phyloP scores from a whole-genome alignment of 2,797 vertebrate genomes.

The Natrix natrix region DNA sequence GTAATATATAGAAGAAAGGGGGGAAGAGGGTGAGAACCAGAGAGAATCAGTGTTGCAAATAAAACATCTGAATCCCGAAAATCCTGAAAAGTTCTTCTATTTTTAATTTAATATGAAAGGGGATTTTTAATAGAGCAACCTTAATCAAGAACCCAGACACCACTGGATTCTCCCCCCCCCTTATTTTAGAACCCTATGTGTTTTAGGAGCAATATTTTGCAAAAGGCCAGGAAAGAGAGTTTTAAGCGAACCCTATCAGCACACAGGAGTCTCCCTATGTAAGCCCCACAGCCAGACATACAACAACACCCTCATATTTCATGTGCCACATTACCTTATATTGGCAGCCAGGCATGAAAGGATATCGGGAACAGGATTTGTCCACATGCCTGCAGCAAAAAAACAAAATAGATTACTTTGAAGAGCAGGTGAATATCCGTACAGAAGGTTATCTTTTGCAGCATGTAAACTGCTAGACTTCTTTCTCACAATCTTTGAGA shows the following conservation, averaged over 20 bases:
- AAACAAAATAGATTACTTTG: background rate
- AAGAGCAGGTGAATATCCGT: background rate
- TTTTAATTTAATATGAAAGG: background rate
- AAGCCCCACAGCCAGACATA: background rate
- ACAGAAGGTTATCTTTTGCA: background rate
- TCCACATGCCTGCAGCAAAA: background rate
- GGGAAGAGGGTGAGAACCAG: background rate
- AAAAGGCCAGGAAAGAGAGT: background rate
- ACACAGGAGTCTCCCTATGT: background rate
- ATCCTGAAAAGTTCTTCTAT: background rate
- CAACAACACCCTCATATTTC: background rate
- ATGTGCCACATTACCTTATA: background rate
- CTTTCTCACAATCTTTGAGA: background rate
- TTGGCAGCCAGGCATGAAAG: background rate
- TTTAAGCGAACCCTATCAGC: background rate
- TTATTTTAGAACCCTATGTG: background rate
- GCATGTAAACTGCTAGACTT: background rate
- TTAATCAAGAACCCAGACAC: background rate
- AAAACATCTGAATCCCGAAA: background rate
- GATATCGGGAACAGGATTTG: background rate
- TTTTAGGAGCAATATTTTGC: background rate
- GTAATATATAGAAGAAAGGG: background rate
- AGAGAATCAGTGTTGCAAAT: background rate
- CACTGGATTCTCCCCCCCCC: background rate
- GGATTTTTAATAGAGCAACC: background rate